Evolutionary conservation across 1,140 invertebrate genomes (phyloP), one percentile per base, ranked within the genome.

Genomic region (Pogonomyrmex barbatus): DNA sequence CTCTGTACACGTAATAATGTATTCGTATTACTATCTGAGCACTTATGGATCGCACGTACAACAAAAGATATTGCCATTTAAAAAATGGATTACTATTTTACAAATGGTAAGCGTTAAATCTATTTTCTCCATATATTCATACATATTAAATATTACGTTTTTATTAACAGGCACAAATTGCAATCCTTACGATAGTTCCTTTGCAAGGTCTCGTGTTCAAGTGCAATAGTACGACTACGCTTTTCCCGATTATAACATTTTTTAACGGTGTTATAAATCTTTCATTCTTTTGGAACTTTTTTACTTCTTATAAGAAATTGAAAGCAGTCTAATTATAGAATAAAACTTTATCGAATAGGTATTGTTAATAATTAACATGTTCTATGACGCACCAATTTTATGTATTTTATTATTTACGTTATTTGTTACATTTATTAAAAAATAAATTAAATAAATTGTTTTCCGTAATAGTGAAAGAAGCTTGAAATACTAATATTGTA

Each of bases 131-230:
- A 33, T 50, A 33, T n/a, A 39, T 8, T 52, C 4, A 2, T 76
- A n/a, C 4, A 39, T 47, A 33, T 10, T 77, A 62, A 62, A 33
- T 81, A 52, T 75, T 75, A 24, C 24, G 33, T 30, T 82, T 58
- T 65, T 60, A 45, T 85, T 87, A 77, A 85, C 58, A 91, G 90
- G 17, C 39, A 58, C 97, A 98, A 94, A 98, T 98, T 93, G 94
- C 96, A 50, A 95, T 97, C 17, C 96, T 98, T 54, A 96, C 97
- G 83, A 95, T 96, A 77, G 97, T 98, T 94, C 17, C 39, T 39
- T 14, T 62, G 3, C 88, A 81, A 82, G 90, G 79, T 17, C 54
- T 91, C 0, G n/a, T 33, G 50, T 45, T 73, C 12, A 83, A 47
- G 1, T 90, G 88, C 42, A 81, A 6, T n/a, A 10, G 10, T 14